Percentiles rank a stretch among this genome's conserved stretches.
phyloP scores from a whole-genome alignment of 2,797 vertebrate species.

The Tenualosa thibaudeaui region DNA sequence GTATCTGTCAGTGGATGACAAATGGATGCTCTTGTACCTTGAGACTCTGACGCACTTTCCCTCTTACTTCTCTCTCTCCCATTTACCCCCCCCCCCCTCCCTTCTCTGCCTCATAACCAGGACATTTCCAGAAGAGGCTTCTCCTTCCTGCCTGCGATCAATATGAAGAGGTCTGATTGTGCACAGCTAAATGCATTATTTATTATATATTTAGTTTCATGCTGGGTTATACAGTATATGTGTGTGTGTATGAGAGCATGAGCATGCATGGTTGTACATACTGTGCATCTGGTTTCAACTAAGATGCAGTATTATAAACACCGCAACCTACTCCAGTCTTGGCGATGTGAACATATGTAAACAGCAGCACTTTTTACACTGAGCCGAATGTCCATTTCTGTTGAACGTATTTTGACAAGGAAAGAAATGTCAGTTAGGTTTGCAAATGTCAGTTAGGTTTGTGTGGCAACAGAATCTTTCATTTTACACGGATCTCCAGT shows the following conservation, averaged over 20 bases:
- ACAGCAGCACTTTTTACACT: not conserved
- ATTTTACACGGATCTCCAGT: not conserved
- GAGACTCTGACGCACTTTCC: slow-evolving; percentile 6
- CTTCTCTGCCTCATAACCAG: not conserved
- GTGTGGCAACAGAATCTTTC: not conserved
- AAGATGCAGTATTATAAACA: not conserved
- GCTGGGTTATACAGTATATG: no score
- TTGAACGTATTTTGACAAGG: not conserved
- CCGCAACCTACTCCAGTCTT: not conserved
- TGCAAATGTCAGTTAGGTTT: not conserved
- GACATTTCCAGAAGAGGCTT: not conserved
- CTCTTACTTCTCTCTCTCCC: not conserved
- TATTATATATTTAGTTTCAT: not conserved
- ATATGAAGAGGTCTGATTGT: not conserved
- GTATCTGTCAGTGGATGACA: slow-evolving; percentile 20
- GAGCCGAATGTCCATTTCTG: not conserved
- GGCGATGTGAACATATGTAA: not conserved
- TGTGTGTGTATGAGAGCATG: no score
- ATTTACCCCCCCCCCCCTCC: not conserved
- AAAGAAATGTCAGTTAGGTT: no score
- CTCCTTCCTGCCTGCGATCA: not conserved
- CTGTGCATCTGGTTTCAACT: not conserved
- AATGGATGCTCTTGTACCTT: slow-evolving; percentile 9
- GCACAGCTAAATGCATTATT: not conserved
- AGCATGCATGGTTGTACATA: not conserved